These are phyloP conservation scores for Oryzias celebensis DNA, from an alignment of 2,113 vertebrate species.

Conservation along the genomic window DNA sequence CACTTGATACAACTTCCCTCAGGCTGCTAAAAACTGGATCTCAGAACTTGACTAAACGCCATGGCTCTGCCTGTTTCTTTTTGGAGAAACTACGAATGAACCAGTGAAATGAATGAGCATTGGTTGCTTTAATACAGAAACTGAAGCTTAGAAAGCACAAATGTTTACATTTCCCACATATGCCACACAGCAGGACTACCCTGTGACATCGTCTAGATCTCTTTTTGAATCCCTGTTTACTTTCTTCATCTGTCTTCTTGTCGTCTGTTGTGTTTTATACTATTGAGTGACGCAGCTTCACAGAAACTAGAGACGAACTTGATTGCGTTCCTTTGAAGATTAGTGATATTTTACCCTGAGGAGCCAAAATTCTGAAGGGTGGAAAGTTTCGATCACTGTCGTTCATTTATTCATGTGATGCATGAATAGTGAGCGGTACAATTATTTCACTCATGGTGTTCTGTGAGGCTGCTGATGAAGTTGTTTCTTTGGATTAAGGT, in stretches of 20 bases:
- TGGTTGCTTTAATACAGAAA: constrained; percentile 45
- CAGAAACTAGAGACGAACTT: constrained; percentile 41
- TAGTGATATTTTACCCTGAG: background rate
- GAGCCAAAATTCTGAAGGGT: background rate
- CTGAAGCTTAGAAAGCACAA: constrained; percentile 29
- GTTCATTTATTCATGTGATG: too few relatives aligned
- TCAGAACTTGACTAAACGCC: constrained; percentile 41
- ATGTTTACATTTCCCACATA: constrained; percentile 40
- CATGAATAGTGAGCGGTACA: background rate
- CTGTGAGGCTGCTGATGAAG: constrained; percentile 63
- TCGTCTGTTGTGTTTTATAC: constrained; percentile 50
- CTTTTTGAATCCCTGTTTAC: constrained; percentile 42
- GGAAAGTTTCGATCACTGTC: background rate
- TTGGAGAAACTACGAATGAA: constrained; percentile 25
- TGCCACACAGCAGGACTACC: constrained; percentile 42
- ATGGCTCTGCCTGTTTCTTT: constrained; percentile 41
- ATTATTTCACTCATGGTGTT: constrained; percentile 18
- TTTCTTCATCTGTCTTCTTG: constrained; percentile 25
- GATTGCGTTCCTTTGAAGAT: background rate
- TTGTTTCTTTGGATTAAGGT: constrained; percentile 49
- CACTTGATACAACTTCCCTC: constrained; percentile 41
- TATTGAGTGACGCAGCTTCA: constrained; percentile 61
- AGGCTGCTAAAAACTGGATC: constrained; percentile 57
- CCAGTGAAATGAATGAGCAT: constrained; percentile 58
- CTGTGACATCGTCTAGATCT: constrained; percentile 38